Percentiles rank a stretch among this genome's conserved stretches.
phyloP scores from a whole-genome alignment of 2,888 invertebrate genomes.

The Fabriciana adippe region DNA sequence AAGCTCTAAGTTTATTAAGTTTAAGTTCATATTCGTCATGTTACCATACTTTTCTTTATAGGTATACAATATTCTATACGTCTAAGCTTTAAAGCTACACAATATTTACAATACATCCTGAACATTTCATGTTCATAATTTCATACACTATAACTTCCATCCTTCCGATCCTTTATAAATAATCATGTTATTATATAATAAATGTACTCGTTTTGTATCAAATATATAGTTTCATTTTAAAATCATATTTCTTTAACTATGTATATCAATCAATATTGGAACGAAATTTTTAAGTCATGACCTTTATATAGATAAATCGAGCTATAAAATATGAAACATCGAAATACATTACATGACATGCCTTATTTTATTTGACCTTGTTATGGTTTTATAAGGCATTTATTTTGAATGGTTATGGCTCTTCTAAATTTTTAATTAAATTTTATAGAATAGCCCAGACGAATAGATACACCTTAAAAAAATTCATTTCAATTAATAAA shows the following conservation, averaged over 20 bases:
- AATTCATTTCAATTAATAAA: background rate
- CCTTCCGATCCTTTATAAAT: no score
- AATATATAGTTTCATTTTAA: slow-evolving; percentile 15
- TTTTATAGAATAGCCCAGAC: background rate
- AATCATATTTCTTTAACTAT: background rate
- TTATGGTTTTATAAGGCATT: slow-evolving; percentile 23
- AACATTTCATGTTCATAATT: no score
- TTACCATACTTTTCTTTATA: no score
- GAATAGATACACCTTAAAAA: background rate
- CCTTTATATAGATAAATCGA: slow-evolving; percentile 22
- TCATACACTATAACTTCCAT: no score
- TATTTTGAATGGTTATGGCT: slow-evolving; percentile 9
- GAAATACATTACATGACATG: slow-evolving; percentile 20
- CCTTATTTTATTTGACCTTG: slow-evolving; percentile 29
- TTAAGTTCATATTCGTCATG: no score
- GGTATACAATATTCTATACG: no score
- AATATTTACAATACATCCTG: no score
- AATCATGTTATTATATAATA: background rate
- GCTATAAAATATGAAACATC: slow-evolving; percentile 33
- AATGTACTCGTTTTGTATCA: slow-evolving; percentile 14
- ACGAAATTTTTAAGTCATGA: slow-evolving; percentile 10
- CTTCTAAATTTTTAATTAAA: background rate
- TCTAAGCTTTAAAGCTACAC: no score
- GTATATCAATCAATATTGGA: slow-evolving; percentile 4
- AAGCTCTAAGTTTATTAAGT: no score